Base-by-base conservation (phyloP, 2,113 vertebrate genomes). In the Syngnathus floridae region DNA sequence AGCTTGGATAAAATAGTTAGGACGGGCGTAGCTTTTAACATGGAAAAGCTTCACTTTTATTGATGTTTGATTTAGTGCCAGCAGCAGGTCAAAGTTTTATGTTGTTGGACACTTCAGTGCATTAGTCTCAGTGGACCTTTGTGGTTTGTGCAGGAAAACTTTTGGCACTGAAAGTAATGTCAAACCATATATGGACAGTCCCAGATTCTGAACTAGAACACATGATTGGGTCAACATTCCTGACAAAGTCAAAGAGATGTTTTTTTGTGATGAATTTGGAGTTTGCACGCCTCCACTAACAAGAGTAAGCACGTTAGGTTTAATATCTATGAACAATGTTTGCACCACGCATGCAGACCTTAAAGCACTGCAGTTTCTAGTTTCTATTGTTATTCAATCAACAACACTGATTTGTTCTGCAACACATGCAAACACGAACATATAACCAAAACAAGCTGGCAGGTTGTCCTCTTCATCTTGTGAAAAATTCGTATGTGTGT, bases 1-100 rank as follows among this genome's bases (percentile, higher is more conserved):
- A 52, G 51, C 57, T 7, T 41, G 43, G 57, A 48, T 64, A n/a
- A n/a, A 64, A 35, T 54, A n/a, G 62, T 43, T 61, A 21, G 10
- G 37, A 21, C 14, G n/a, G 16, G 35, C 6, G 35, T 59, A 37
- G 19, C 36, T 60, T 41, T 60, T 21, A 37, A 11, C 56, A 4
- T 38, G 55, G 55, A 7, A 57, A 19, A 36, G 14, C 12, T 36
- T 57, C 26, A 57, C 55, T 57, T 57, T 36, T 57, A 19, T 57
- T 36, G 55, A 36, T 17, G 13, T 57, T 35, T 57, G 55, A 57
- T 57, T 36, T 36, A 57, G 55, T 9, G 31, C 31, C 31, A 57
- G 55, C 16, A 35, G 31, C 14, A 37, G 14, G 16, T 57, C 55
- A 35, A 56, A 4, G 55, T 57, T 57, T 57, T 36, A 36, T 36